Evolutionary conservation across 2,113 vertebrate genomes (phyloP).

Genomic region (cat (Felis catus)): DNA sequence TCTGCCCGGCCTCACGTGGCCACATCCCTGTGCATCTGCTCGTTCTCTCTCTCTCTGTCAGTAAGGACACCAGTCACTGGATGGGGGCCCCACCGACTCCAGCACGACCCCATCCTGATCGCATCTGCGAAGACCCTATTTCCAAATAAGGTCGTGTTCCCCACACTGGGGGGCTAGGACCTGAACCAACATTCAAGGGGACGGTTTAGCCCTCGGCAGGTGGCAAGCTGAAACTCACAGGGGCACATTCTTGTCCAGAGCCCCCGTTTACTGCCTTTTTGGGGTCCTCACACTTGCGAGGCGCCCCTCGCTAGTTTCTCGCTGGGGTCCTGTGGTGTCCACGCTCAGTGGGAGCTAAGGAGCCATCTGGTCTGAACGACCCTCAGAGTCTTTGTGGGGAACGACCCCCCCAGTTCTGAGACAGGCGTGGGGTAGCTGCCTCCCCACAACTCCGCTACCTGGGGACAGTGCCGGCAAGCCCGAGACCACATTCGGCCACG

Average conservation of each 20-base stretch:
- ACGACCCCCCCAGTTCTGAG: neutral
- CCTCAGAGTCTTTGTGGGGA: neutral
- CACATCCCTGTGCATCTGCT: fast-evolving
- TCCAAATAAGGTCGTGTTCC: neutral
- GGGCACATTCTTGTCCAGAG: fast-evolving
- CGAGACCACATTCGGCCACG: fast-evolving
- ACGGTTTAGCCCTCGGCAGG: neutral
- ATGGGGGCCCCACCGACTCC: neutral
- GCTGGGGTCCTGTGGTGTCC: neutral
- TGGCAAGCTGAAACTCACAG: neutral
- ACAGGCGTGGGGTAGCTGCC: too few relatives aligned
- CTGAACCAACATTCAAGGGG: fast-evolving
- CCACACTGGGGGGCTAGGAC: too few relatives aligned
- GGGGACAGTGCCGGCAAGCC: fast-evolving
- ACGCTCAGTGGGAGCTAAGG: fast-evolving
- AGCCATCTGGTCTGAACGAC: fast-evolving
- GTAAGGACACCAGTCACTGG: neutral
- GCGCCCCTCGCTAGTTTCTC: neutral
- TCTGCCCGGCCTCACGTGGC: fast-evolving
- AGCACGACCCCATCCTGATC: fast-evolving
- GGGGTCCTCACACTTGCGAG: too few relatives aligned
- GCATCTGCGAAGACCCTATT: neutral
- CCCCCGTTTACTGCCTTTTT: fast-evolving
- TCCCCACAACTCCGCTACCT: neutral
- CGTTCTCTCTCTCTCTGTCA: fast-evolving